Evolutionary conservation across 2,113 vertebrate genomes (phyloP).

Genomic region (Zosterops borbonicus): DNA sequence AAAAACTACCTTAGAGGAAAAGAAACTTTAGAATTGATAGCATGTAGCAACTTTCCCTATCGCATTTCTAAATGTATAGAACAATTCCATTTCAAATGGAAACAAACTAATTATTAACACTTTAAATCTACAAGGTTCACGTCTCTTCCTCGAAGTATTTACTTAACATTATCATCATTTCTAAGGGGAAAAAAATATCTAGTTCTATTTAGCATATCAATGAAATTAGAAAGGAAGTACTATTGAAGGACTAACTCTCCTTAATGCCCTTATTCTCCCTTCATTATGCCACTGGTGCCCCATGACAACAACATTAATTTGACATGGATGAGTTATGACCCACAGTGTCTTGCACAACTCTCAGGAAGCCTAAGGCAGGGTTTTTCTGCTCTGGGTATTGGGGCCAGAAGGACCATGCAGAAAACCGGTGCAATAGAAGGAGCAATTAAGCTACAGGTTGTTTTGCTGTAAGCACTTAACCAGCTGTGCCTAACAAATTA

Average conservation of each 20-base stretch:
- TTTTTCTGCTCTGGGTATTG: conserved; percentile 69
- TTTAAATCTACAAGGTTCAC: background rate
- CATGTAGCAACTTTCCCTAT: background rate
- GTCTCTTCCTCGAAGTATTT: background rate
- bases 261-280: conserved; percentile 83
- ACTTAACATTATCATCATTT: background rate
- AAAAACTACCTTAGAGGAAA: background rate
- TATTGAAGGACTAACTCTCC: conserved; percentile 85
- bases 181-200: background rate
- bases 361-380: conserved; percentile 73
- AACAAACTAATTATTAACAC: background rate
- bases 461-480: conserved; percentile 72
- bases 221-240: conserved; percentile 54
- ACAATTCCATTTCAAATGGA: background rate
- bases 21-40: background rate
- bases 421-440: conserved; percentile 64
- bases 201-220: background rate
- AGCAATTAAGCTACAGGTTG: conserved; percentile 82
- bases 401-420: conserved; percentile 61
- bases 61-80: background rate
- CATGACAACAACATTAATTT: conserved; percentile 87
- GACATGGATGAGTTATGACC: conserved; percentile 87
- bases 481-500: conserved; percentile 77
- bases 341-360: conserved; percentile 69
- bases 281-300: conserved; percentile 88